A percentile compares a stretch with the other conserved stretches of the same genome.
These are phyloP conservation scores for Phoenoteleia sp. DNA, from an alignment of 2,888 invertebrate species.

Conservation along the genomic window DNA sequence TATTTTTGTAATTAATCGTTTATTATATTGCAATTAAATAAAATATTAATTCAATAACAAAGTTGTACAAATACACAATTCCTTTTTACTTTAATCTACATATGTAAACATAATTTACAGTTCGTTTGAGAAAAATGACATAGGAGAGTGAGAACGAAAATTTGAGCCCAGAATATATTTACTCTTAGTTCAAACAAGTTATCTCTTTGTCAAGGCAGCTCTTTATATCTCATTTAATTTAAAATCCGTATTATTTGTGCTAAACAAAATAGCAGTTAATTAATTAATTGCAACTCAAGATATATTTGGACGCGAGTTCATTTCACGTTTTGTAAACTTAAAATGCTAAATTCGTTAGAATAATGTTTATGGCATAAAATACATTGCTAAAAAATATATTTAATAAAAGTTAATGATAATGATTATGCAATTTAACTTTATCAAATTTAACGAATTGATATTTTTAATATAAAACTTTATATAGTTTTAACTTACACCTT, in stretches of 20 bases:
- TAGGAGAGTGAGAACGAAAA: slow-evolving; percentile 40
- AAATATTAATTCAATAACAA: neutral
- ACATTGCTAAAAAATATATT: no score
- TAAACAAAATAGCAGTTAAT: slow-evolving; percentile 53
- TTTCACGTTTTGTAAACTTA: no score
- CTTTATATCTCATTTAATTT: slow-evolving; percentile 57
- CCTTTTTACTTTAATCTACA: slow-evolving; percentile 28
- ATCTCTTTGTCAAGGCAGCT: slow-evolving; percentile 50
- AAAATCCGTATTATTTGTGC: slow-evolving; percentile 43
- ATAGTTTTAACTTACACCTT: no score
- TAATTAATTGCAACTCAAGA: slow-evolving; percentile 36
- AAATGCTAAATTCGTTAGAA: no score
- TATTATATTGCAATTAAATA: neutral
- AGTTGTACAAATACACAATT: neutral
- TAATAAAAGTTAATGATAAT: no score
- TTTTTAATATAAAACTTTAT: no score
- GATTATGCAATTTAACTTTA: no score
- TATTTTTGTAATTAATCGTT: no score
- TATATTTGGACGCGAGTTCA: slow-evolving; percentile 8
- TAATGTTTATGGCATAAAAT: no score
- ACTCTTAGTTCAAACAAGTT: slow-evolving; percentile 53
- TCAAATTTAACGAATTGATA: no score
- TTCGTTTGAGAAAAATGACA: slow-evolving; percentile 35
- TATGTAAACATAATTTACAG: slow-evolving; percentile 45
- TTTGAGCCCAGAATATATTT: slow-evolving; percentile 50